These are phyloP conservation scores for Bujurquina vittata DNA, from an alignment of 2,113 vertebrate species.

Conservation along the genomic window DNA sequence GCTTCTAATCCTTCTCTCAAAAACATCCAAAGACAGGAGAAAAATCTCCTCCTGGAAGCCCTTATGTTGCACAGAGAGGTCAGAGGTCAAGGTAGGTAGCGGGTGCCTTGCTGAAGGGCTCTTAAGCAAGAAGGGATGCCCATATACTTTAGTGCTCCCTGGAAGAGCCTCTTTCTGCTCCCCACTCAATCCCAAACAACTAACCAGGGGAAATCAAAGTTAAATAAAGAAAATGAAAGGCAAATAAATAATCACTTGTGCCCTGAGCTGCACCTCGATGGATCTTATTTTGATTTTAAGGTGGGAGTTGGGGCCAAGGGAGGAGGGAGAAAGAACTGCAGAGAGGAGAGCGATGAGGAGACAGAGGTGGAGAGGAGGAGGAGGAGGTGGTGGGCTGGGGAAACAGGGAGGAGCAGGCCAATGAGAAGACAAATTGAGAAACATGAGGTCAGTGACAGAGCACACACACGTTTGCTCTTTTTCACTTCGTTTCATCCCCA, in stretches of 20 bases:
- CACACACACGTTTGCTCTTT: slow-evolving; percentile 3
- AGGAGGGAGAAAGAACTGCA: not conserved
- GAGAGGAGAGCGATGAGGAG: not conserved
- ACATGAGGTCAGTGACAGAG: slow-evolving; percentile 25
- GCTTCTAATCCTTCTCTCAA: not conserved
- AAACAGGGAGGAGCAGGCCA: slow-evolving; percentile 1
- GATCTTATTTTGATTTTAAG: slow-evolving; percentile 27
- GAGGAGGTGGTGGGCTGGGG: not conserved
- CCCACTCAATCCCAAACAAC: slow-evolving; percentile 30
- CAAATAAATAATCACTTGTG: slow-evolving; percentile 43
- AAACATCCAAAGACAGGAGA: not conserved
- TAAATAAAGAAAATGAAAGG: slow-evolving; percentile 60
- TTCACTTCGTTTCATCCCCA: not conserved
- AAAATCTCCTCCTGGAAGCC: not conserved
- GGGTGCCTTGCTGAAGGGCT: slow-evolving; percentile 27
- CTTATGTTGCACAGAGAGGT: not conserved
- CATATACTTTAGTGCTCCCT: not conserved
- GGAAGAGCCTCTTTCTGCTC: slow-evolving; percentile 31
- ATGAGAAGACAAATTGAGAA: slow-evolving; percentile 30
- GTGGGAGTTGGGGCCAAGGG: not conserved
- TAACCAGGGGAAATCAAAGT: slow-evolving; percentile 57
- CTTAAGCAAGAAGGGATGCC: not conserved
- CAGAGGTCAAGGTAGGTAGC: slow-evolving; percentile 30
- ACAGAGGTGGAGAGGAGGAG: not conserved
- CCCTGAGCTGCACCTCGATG: slow-evolving; percentile 25